phyloP scores from a whole-genome alignment of 2,797 vertebrate species.

The Eutrigla gurnardus region DNA sequence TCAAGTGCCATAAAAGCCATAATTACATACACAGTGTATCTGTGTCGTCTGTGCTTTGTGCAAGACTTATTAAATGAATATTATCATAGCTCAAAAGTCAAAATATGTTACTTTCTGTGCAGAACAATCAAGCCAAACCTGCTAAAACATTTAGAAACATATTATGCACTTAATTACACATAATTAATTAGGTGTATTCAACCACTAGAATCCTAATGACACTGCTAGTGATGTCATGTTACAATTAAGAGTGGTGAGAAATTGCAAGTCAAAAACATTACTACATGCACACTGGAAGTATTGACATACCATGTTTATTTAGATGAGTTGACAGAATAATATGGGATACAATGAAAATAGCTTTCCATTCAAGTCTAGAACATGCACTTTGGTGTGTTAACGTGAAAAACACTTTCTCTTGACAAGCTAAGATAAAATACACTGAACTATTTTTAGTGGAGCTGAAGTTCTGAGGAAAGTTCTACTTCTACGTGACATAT shows the following conservation, averaged over 20 bases:
- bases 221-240: not conserved
- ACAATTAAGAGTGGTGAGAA: not conserved
- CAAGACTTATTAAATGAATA: not conserved
- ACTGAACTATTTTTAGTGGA: constrained; percentile 40
- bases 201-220: not conserved
- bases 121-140: not conserved
- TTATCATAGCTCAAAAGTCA: not conserved
- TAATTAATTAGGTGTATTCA: not conserved
- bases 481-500: constrained; percentile 23
- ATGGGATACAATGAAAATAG: constrained; percentile 28
- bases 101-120: not conserved
- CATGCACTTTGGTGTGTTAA: constrained; percentile 57
- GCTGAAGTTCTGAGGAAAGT: constrained; percentile 21
- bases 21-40: not conserved
- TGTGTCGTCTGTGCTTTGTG: not conserved
- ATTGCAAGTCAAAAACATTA: constrained; percentile 1
- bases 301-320: constrained; percentile 63
- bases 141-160: not conserved
- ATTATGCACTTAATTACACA: too few species aligned
- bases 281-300: not conserved
- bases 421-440: constrained; percentile 38
- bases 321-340: constrained; percentile 16
- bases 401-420: constrained; percentile 43
- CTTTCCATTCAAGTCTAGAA: constrained; percentile 33
- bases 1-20: not conserved